Evolutionary conservation across 1,140 invertebrate genomes (phyloP), one percentile per base, ranked within the genome.

Genomic region (Onthophagus taurus): DNA sequence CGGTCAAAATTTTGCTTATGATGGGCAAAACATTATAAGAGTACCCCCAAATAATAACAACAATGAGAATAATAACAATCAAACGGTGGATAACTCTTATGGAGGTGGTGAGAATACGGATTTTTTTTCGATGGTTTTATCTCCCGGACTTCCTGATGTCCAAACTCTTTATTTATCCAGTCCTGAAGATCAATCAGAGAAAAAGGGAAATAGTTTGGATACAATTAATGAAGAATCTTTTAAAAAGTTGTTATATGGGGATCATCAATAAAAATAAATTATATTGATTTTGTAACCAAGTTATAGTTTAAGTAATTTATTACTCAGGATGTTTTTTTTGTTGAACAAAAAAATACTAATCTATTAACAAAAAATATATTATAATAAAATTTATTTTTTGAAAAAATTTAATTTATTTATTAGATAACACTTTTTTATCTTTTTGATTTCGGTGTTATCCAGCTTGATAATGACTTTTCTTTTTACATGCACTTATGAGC

Each of bases 201-300:
- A 55, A 16, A 53, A 55, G 31, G 44, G 50, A 13, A 38, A 54
- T 49, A 36, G 57, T 23, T 50, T 70, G 11, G 57, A 69, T 48
- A 72, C 68, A 3, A 71, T 72, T 41, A 72, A 72, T 37, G 69
- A 72, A 52, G 70, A 71, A 48, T 71, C 69, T 0, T 53, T 72
- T 9, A 72, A 71, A 45, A 64, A 70, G 61, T 52, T 72, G 19
- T 51, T 72, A 1, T 68, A 71, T 44, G 64, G 35, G 6, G n/a
- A n/a, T n/a, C n/a, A n/a, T n/a, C n/a, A n/a, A n/a, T n/a, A n/a
- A n/a, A n/a, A n/a, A n/a, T n/a, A n/a, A n/a, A n/a, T n/a, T n/a
- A n/a, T n/a, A n/a, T n/a, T n/a, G n/a, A n/a, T n/a, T n/a, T n/a
- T n/a, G n/a, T n/a, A n/a, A n/a, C n/a, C n/a, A n/a, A n/a, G n/a